Evolutionary conservation across 2,113 vertebrate species (phyloP).

Genomic region (Geococcyx californianus): DNA sequence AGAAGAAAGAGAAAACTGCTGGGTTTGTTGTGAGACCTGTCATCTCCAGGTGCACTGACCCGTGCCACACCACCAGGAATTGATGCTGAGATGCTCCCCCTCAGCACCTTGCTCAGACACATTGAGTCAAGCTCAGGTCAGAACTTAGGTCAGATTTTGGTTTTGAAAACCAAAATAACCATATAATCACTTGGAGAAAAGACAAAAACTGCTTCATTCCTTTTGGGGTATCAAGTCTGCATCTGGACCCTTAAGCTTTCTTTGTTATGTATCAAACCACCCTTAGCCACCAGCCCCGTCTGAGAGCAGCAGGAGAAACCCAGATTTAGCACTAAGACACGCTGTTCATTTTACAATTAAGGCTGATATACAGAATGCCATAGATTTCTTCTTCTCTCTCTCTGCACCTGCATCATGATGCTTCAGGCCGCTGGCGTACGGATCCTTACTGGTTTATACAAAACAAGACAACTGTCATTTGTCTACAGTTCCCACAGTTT

Average conservation of each 20-base stretch:
- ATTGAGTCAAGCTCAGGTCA: not conserved
- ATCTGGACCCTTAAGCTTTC: not conserved
- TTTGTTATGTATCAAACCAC: not conserved
- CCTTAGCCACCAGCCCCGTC: not conserved
- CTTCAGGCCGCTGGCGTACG: not conserved
- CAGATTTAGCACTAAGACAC: not conserved
- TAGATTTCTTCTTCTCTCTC: not conserved
- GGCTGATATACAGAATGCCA: not conserved
- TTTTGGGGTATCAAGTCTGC: not conserved
- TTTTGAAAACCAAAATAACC: not conserved
- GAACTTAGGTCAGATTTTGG: not conserved
- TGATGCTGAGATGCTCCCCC: not conserved
- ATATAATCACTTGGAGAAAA: not conserved
- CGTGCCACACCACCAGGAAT: not conserved
- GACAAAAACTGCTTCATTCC: not conserved
- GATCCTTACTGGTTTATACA: not conserved
- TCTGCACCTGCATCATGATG: not conserved
- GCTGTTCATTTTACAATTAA: not conserved
- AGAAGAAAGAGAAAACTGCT: not conserved
- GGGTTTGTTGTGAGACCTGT: not conserved
- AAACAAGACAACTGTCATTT: not conserved
- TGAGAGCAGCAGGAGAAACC: not conserved
- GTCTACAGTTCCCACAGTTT: not conserved
- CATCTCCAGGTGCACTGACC: not conserved
- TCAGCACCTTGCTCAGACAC: not conserved